Evolutionary conservation across 2,888 invertebrate genomes (phyloP), one percentile per base, ranked within the genome.

Genomic region (Gerris lacustris): DNA sequence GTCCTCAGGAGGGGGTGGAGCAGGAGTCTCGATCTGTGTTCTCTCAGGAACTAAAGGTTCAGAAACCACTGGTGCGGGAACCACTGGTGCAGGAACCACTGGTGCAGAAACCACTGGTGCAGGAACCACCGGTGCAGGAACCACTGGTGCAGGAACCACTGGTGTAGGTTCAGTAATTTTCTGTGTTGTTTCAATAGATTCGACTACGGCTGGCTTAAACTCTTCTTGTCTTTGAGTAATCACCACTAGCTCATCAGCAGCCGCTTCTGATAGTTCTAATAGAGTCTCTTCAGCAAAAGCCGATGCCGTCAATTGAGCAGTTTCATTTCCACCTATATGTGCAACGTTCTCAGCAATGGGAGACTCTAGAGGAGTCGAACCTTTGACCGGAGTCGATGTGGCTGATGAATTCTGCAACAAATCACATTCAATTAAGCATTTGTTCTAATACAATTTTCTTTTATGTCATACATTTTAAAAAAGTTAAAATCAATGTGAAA

Each of bases 341-440:
- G 55, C 55, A 9, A 55, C 55, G 47, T 62, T 70, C 73, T 84
- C 84, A 31, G 79, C 78, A 6, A 81, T 81, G 2, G 86, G 86
- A 74, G 85, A 83, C 73, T 84, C 86, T 70, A 86, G 81, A 63
- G 86, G 83, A 72, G 86, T 82, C 78, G 79, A 55, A 11, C 55
- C 55, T 55, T 15, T 55, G 31, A 31, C 85, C 81, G 76, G 81
- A 7, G 83, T 82, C 15, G 83, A 83, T 68, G 80, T 78, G 44
- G 74, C 70, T 67, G 74, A 73, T 55, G 76, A 75, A 72, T 75
- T 76, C 76, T 76, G 73, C 47, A 73, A 69, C 62, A 45, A 45
- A 69, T 31, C 31, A 31, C 31, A 31, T 31, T 31, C 31, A 31
- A 31, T 31, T 31, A 31, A 31, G 4, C 2, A 31, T 31, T 31